These are phyloP conservation scores for Dasypogon diadema DNA, from an alignment of 2,888 invertebrate genomes.

Conservation along the genomic window DNA sequence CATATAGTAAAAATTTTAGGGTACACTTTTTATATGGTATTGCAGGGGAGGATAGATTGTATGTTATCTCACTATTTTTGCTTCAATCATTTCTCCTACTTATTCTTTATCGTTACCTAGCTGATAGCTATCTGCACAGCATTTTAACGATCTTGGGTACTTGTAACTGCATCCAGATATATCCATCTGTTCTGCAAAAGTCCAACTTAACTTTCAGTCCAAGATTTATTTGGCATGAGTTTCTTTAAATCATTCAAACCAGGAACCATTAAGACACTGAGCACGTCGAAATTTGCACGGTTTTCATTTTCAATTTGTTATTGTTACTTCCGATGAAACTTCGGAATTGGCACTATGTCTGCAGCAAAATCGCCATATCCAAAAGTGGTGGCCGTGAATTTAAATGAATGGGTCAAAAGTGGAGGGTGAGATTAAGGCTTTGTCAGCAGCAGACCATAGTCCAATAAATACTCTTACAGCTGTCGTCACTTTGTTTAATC, in stretches of 20 bases:
- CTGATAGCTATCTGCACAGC: too few relatives aligned
- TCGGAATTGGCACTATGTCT: background rate
- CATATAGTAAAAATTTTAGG: too few relatives aligned
- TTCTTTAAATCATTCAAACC: background rate
- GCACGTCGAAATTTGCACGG: constrained; percentile 4
- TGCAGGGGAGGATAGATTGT: too few relatives aligned
- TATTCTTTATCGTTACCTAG: too few relatives aligned
- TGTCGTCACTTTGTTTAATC: background rate
- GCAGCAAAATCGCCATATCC: background rate
- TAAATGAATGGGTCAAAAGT: constrained; percentile 1
- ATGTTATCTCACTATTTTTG: too few relatives aligned
- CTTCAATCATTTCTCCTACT: too few relatives aligned
- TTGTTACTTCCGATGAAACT: constrained; percentile 26
- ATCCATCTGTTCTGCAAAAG: too few relatives aligned
- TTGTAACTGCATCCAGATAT: too few relatives aligned
- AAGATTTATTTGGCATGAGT: background rate
- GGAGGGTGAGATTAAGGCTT: background rate
- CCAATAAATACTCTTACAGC: background rate
- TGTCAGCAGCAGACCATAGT: background rate
- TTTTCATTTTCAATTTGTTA: constrained; percentile 4
- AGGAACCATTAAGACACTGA: background rate
- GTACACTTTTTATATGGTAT: too few relatives aligned
- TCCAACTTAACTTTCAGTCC: background rate
- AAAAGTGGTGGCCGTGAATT: background rate
- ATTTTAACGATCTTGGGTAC: too few relatives aligned